Base-by-base conservation (phyloP, 2,113 vertebrate species). In the Microtus ochrogaster region DNA sequence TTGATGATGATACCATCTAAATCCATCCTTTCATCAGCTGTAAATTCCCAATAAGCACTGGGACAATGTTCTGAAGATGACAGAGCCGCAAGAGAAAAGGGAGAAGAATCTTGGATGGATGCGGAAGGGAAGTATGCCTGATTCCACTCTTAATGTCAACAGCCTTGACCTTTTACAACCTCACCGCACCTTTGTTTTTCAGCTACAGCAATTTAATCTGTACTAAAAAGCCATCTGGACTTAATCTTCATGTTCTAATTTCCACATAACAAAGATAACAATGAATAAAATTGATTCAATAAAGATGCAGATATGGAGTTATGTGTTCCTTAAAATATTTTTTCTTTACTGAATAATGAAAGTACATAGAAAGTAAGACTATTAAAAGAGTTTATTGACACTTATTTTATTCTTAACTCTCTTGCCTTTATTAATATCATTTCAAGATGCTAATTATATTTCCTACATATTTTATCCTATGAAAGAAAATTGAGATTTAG, bases 101-200 rank as follows among this genome's bases (percentile, higher is more conserved):
- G 17, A 39, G 19, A 28, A 33, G 17, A 39, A 52, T 17, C 24
- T 73, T 65, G 12, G 12, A 41, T 36, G 7, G 12, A 65, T 74
- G 10, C 24, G 41, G 47, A 14, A n/a, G 58, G 2, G 6, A 26
- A n/a, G 11, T 0, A 13, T 66, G 1, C 3, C 19, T 74, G 14
- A 36, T 6, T 10, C 3, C 55, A 14, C n/a, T 47, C 14, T 47
- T 49, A 86, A 86, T 30, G 4, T 36, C 3, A 93, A 61, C n/a
- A 93, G 70, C 5, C 11, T 12, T 39, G 66, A n/a, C 8, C 16
- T 41, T 21, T 39, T 44, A 22, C 4, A 39, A 16, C 4, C 63
- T 17, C 7, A 36, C 2, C 0, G 5, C 9, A 17, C 4, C 39
- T n/a, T 14, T 65, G 65, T 21, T 39, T 94, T 17, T 61, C 49